Conservation (phyloP, 2,888 invertebrate genomes). For the Campoplex capitator region DNA sequence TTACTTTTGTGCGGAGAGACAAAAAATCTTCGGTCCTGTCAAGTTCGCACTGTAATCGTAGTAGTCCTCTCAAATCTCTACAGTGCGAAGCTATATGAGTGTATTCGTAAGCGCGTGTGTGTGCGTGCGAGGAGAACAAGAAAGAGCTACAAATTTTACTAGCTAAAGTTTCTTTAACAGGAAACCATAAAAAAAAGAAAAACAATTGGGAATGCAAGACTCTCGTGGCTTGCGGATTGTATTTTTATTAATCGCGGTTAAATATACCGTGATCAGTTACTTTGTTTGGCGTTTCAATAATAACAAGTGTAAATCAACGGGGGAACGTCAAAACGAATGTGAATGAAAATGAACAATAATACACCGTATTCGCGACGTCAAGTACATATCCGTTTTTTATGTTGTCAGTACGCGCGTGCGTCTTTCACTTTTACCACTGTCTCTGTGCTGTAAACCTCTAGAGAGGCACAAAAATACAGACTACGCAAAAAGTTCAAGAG, state of each 20-base stretch:
- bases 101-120: constrained; percentile 11
- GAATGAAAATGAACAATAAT: constrained; percentile 29
- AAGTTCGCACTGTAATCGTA: background rate
- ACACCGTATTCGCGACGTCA: constrained; percentile 4
- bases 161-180: background rate
- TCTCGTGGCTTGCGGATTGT: constrained; percentile 75
- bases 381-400: background rate
- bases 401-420: constrained; percentile 15
- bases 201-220: constrained; percentile 67
- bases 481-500: constrained; percentile 19
- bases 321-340: constrained; percentile 18
- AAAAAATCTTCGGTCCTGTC: constrained; percentile 27
- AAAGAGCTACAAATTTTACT: constrained; percentile 7
- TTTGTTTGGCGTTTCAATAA: constrained; percentile 73
- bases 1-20: background rate
- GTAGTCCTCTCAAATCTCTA: background rate
- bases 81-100: constrained; percentile 6
- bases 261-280: constrained; percentile 78
- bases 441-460: constrained; percentile 7
- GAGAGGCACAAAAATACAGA: constrained; percentile 6
- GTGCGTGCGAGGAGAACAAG: constrained; percentile 13
- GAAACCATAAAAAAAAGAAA: constrained; percentile 12
- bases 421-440: background rate
- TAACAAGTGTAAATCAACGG: constrained; percentile 60
- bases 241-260: constrained; percentile 77